These are phyloP conservation scores for Rhimphoctona megacephalus DNA, from an alignment of 2,888 invertebrate species.

Conservation along the genomic window DNA sequence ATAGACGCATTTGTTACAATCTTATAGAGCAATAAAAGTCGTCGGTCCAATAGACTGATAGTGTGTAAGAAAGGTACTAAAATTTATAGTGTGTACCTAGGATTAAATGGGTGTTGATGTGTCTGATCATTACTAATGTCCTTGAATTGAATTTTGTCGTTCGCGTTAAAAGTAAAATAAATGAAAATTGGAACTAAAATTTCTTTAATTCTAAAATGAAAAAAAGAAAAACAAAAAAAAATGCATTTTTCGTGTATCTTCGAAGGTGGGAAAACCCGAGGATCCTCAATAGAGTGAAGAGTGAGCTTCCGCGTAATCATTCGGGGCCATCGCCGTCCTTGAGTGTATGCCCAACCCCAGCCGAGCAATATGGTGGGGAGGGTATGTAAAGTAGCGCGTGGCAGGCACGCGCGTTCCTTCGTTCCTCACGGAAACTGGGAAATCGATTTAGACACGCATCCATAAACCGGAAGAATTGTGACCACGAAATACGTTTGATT, in stretches of 20 bases:
- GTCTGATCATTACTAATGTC: neutral
- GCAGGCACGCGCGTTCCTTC: constrained; percentile 72
- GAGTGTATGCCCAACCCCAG: constrained; percentile 28
- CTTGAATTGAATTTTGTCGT: neutral
- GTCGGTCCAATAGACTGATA: no score
- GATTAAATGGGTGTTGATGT: neutral
- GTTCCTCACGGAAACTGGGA: constrained; percentile 69
- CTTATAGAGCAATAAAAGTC: no score
- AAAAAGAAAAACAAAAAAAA: neutral
- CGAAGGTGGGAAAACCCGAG: neutral
- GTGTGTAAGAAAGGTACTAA: no score
- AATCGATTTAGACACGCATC: constrained; percentile 72
- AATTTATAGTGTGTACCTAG: no score
- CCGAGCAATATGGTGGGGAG: constrained; percentile 12
- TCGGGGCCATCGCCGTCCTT: constrained; percentile 9
- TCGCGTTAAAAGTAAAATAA: no score
- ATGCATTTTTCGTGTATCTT: neutral
- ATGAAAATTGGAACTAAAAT: neutral
- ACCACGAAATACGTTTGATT: constrained; percentile 48
- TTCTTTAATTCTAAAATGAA: neutral
- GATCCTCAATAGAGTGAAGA: neutral
- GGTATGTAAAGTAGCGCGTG: constrained; percentile 72
- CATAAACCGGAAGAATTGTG: constrained; percentile 72
- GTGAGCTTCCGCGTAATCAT: constrained; percentile 9
- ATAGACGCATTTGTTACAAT: no score